A percentile compares a stretch with the other conserved stretches of the same genome.
phyloP scores from a whole-genome alignment of 2,888 invertebrate species.

The Isotomurus palustris region DNA sequence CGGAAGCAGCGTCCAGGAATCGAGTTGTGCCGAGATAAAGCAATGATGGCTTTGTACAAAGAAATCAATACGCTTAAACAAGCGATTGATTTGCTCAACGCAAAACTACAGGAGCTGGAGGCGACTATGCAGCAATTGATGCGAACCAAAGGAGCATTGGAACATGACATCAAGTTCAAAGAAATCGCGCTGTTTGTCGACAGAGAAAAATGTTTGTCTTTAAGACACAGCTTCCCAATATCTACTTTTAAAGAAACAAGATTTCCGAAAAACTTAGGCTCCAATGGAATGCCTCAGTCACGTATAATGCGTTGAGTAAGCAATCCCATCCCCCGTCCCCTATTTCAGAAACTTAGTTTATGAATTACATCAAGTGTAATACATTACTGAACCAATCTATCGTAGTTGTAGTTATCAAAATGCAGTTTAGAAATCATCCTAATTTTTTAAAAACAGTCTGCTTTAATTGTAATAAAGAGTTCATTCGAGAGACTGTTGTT shows the following conservation, averaged over 20 bases:
- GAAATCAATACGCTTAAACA: slow-evolving; percentile 40
- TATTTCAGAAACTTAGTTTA: too few relatives aligned
- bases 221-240: slow-evolving; percentile 39
- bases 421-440: too few relatives aligned
- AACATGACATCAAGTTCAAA: slow-evolving; percentile 41
- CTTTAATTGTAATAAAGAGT: too few relatives aligned
- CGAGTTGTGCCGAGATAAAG: slow-evolving; percentile 44
- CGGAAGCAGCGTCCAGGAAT: slow-evolving; percentile 42
- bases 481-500: too few relatives aligned
- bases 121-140: slow-evolving; percentile 38
- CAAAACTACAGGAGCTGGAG: slow-evolving; percentile 38
- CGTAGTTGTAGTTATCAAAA: too few relatives aligned
- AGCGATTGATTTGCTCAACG: slow-evolving; percentile 32
- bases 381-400: too few relatives aligned
- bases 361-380: too few relatives aligned
- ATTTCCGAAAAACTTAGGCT: slow-evolving; percentile 22
- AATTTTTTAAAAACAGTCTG: too few relatives aligned
- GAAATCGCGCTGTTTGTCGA: slow-evolving; percentile 40
- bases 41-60: slow-evolving; percentile 34
- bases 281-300: slow-evolving; percentile 29
- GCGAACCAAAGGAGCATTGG: slow-evolving; percentile 39
- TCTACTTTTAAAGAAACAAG: slow-evolving; percentile 37
- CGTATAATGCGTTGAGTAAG: slow-evolving; percentile 21
- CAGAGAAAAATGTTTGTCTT: slow-evolving; percentile 39
- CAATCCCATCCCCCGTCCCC: too few relatives aligned